phyloP scores from a whole-genome alignment of 2,113 vertebrate species.

The Mesembrinibis cayennensis region DNA sequence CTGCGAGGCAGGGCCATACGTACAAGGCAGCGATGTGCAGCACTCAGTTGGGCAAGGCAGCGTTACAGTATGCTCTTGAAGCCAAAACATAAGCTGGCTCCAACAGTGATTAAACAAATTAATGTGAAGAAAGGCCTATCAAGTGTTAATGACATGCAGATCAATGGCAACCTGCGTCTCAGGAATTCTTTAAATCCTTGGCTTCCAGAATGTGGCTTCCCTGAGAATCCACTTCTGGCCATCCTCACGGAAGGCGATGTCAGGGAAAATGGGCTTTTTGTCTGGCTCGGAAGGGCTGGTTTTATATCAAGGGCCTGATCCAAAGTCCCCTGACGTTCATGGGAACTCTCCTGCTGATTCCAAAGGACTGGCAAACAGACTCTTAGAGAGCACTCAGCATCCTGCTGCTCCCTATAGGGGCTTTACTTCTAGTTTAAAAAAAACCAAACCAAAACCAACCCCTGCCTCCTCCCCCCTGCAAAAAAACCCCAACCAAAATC shows the following conservation, averaged over 20 bases:
- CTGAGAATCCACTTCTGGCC: neutral
- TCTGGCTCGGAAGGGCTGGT: neutral
- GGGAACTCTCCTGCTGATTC: neutral
- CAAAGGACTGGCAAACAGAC: neutral
- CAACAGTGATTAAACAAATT: neutral
- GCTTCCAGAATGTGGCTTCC: neutral
- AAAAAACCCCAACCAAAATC: neutral
- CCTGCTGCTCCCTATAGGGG: neutral
- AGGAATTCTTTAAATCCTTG: neutral
- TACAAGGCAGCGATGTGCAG: rapidly evolving
- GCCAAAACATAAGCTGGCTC: neutral
- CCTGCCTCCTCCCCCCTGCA: too few species aligned
- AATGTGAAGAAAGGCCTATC: neutral
- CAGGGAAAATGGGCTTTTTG: neutral
- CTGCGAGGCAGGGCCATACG: rapidly evolving
- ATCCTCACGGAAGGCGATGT: neutral
- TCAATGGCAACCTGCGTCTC: neutral
- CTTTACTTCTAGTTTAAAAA: neutral
- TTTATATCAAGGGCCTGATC: neutral
- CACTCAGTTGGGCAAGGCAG: neutral
- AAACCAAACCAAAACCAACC: neutral
- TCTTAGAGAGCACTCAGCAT: neutral
- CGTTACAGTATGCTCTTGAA: neutral
- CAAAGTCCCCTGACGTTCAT: neutral
- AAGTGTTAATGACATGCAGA: neutral